Conservation (phyloP, 2,888 invertebrate genomes). For the Smittia aterrima region DNA sequence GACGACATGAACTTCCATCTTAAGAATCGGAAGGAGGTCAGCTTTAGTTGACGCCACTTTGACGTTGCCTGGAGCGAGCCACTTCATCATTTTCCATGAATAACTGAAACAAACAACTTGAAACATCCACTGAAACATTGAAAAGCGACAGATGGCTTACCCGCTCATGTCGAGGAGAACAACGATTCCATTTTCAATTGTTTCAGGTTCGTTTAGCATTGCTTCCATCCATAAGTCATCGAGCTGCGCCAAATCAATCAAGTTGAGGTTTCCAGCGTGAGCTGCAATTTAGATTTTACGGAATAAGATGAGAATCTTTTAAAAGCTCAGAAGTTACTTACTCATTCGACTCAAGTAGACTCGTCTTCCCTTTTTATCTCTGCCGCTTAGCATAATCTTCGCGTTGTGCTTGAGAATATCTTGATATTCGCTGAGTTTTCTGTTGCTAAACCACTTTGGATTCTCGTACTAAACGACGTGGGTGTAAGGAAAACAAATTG, state of each 20-base stretch:
- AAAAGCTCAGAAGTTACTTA: slow-evolving; percentile 43
- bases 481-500: slow-evolving; percentile 12
- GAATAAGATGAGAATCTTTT: not conserved
- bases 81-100: slow-evolving; percentile 40
- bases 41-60: slow-evolving; percentile 40
- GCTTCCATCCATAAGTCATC: slow-evolving; percentile 52
- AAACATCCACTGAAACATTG: not conserved
- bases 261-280: slow-evolving; percentile 46
- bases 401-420: slow-evolving; percentile 49
- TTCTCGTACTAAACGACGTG: slow-evolving; percentile 44
- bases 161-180: slow-evolving; percentile 50
- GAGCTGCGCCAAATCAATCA: slow-evolving; percentile 49
- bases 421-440: slow-evolving; percentile 46
- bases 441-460: slow-evolving; percentile 50
- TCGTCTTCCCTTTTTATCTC: slow-evolving; percentile 50
- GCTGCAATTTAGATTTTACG: slow-evolving; percentile 45
- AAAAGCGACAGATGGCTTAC: slow-evolving; percentile 29
- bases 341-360: slow-evolving; percentile 52
- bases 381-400: slow-evolving; percentile 47
- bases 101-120: slow-evolving; percentile 27
- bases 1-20: slow-evolving; percentile 38
- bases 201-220: slow-evolving; percentile 48
- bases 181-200: slow-evolving; percentile 50
- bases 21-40: slow-evolving; percentile 30
- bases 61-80: slow-evolving; percentile 38